Base-by-base conservation (phyloP, 2,888 invertebrate genomes). In the Rhabditoides inermis region DNA sequence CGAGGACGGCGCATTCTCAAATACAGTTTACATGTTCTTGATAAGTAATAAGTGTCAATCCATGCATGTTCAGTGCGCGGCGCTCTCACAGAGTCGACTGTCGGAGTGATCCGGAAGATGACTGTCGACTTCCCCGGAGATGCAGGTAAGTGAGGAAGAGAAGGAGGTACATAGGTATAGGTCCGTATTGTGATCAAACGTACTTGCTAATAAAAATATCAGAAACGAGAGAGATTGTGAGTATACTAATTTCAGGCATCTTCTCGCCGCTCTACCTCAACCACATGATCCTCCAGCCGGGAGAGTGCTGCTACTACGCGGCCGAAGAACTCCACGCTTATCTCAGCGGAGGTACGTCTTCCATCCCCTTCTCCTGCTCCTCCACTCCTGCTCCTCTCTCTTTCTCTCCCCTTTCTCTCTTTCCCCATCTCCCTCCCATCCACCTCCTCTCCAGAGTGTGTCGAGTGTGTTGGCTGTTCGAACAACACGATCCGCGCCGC, bases 391-490 rank as follows among this genome's bases (percentile, higher is more conserved):
- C 7, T 18, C 20, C 15, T 10, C 15, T n/a, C 30, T 18, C 12
- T 52, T 49, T 51, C 23, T 18, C 1, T 26, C 3, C 3, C 27
- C 32, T 52, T 52, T 15, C 20, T 54, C 15, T 51, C 18, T 25
- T 1, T 32, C 3, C 5, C 18, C 12, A 52, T 22, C 26, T 32
- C 6, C 18, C 27, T 2, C 22, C 6, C 25, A n/a, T 45, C 25
- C 12, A 22, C 23, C 4, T 12, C 42, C 15, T 52, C 63, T 72
- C 37, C 77, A 89, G 95, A 98, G 80, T 94, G 94, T 76, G 82
- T 99, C 45, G 98, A 98, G 80, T 92, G 91, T 77, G 98, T 98
- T 91, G 91, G 95, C 0, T 89, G 90, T 76, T 95, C 95, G 0
- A 95, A 98, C 80, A 98, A 98, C 80, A 92, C 94, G 3, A 87